phyloP scores from a whole-genome alignment of 1,140 invertebrate species.

The Stegodyphus dumicola region DNA sequence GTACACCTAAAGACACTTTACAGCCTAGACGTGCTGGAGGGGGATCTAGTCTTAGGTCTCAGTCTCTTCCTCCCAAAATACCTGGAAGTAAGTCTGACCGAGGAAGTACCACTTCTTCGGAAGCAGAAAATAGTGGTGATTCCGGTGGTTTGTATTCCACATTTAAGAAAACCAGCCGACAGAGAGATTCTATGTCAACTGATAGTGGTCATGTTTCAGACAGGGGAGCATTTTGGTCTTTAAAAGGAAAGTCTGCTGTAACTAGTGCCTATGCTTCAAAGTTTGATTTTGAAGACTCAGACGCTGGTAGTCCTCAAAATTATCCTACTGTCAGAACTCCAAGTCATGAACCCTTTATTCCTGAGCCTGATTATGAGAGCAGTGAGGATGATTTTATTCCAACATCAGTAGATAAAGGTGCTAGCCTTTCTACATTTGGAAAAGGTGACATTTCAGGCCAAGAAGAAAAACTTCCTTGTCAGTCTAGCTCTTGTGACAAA shows the following conservation, averaged over 20 bases:
- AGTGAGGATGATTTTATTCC: conserved; percentile 64
- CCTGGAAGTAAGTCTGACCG: conserved; percentile 58
- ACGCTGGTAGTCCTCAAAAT: conserved; percentile 52
- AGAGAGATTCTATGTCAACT: conserved; percentile 59
- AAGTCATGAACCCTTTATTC: conserved; percentile 77
- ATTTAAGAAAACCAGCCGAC: conserved; percentile 54
- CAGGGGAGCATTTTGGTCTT: conserved; percentile 32
- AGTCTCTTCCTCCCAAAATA: conserved; percentile 67
- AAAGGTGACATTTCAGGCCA: conserved; percentile 37
- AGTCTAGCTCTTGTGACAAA: neutral
- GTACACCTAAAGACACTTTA: conserved; percentile 19
- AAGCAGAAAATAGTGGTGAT: conserved; percentile 62
- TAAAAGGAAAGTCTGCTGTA: conserved; percentile 42
- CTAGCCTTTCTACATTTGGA: conserved; percentile 54
- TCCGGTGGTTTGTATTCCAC: conserved; percentile 58
- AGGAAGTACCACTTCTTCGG: conserved; percentile 60
- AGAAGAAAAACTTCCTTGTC: conserved; percentile 27
- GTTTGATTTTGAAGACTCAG: conserved; percentile 59
- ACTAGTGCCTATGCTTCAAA: conserved; percentile 58
- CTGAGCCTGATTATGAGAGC: conserved; percentile 85
- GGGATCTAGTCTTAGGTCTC: conserved; percentile 68
- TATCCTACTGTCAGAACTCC: conserved; percentile 45
- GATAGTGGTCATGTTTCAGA: conserved; percentile 59
- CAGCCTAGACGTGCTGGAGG: conserved; percentile 52
- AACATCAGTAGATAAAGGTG: conserved; percentile 49